A percentile compares a stretch with the other conserved stretches of the same genome.
Evolutionary conservation across 2,113 vertebrate genomes (phyloP).

Genomic region (Apteryx owenii): DNA sequence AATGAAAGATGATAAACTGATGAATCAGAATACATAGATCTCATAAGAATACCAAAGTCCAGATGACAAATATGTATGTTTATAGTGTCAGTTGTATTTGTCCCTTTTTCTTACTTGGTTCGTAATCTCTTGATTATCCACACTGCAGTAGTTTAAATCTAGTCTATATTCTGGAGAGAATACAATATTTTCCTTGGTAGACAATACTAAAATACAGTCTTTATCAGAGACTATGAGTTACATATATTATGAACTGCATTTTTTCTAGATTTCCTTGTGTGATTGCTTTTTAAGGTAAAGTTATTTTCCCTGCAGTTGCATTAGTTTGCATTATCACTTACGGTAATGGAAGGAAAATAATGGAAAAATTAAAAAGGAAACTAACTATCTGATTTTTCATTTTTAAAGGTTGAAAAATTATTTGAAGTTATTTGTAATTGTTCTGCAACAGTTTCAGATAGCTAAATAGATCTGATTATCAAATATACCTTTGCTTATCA

Average conservation of each 20-base stretch:
- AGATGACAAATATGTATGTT: background rate
- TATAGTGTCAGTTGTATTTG: background rate
- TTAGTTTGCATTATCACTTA: no score
- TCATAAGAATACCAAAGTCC: background rate
- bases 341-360: no score
- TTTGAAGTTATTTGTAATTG: no score
- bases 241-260: no score
- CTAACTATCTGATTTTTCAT: no score
- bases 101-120: background rate
- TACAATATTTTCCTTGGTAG: background rate
- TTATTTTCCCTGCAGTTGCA: no score
- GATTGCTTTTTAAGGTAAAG: no score
- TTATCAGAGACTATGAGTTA: no score
- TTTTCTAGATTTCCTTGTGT: no score
- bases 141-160: background rate
- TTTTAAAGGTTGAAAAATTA: background rate
- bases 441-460: background rate
- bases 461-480: background rate
- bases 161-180: background rate
- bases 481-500: background rate
- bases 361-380: no score
- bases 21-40: background rate
- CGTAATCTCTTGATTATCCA: background rate
- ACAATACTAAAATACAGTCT: background rate
- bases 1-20: background rate